These are phyloP conservation scores for Drosophila pectinifera DNA, from an alignment of 1,140 invertebrate genomes.

Conservation along the genomic window DNA sequence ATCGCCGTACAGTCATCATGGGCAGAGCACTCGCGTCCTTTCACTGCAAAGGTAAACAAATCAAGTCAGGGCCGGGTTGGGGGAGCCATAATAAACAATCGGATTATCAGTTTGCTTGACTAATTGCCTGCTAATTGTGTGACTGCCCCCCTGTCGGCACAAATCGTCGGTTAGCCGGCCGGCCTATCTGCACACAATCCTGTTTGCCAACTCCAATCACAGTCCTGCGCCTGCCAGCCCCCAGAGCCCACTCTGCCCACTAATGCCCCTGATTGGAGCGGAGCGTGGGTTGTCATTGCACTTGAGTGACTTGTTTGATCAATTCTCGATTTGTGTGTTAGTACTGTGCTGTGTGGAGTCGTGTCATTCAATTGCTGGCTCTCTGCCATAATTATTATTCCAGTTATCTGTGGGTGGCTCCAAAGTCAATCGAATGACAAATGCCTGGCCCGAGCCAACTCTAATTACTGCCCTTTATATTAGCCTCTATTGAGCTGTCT, in stretches of 20 bases:
- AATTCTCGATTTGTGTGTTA: slow-evolving; percentile 72
- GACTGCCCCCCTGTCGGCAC: slow-evolving; percentile 4
- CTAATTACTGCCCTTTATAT: not conserved
- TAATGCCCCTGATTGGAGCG: slow-evolving; percentile 41
- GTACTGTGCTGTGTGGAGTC: slow-evolving; percentile 20
- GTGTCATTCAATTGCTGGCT: slow-evolving; percentile 55
- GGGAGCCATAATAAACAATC: not conserved
- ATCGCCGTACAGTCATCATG: slow-evolving; percentile 88
- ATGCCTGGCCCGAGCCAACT: slow-evolving; percentile 15
- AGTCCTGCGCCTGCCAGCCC: slow-evolving; percentile 19
- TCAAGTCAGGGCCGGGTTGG: not conserved
- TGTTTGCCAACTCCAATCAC: slow-evolving; percentile 40
- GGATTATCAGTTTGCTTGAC: slow-evolving; percentile 24
- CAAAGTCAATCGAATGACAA: slow-evolving; percentile 43
- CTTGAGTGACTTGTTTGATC: slow-evolving; percentile 82
- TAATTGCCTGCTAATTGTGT: slow-evolving; percentile 46
- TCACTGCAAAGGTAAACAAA: slow-evolving; percentile 64
- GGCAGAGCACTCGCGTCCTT: slow-evolving; percentile 87
- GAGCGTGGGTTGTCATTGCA: slow-evolving; percentile 70
- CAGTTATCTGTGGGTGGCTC: slow-evolving; percentile 28
- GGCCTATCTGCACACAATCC: slow-evolving; percentile 7
- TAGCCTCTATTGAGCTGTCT: slow-evolving; percentile 1
- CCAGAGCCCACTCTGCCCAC: slow-evolving; percentile 4
- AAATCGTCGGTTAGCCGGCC: slow-evolving; percentile 25
- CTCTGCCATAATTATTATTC: slow-evolving; percentile 44